Conservation (phyloP, 2,113 vertebrate genomes). For the Galemys pyrenaicus region DNA sequence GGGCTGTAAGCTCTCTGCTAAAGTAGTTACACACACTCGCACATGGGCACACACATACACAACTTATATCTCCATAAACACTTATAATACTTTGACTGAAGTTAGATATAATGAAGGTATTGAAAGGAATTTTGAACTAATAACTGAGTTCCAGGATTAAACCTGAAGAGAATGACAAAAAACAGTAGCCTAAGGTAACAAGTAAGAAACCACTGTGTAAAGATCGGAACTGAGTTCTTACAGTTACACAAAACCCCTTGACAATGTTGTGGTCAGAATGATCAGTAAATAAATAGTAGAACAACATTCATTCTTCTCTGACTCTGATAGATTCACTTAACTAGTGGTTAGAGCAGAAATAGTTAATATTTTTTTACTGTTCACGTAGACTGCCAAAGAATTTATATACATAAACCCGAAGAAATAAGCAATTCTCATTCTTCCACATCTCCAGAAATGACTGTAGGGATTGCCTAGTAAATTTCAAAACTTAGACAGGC, state of each 20-base stretch:
- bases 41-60: background rate
- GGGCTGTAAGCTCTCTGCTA: background rate
- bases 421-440: background rate
- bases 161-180: background rate
- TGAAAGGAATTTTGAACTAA: background rate
- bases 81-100: background rate
- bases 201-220: background rate
- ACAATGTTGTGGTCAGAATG: background rate
- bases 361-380: background rate
- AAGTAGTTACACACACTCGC: background rate
- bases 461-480: background rate
- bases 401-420: background rate
- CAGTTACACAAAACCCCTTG: background rate
- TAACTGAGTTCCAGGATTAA: background rate
- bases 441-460: background rate
- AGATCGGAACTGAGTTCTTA: background rate
- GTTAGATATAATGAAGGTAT: background rate
- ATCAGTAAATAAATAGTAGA: background rate
- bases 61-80: background rate
- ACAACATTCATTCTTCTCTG: background rate
- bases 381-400: background rate
- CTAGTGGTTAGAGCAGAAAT: background rate
- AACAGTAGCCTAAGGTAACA: background rate
- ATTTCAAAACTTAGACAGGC: conserved; percentile 15
- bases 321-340: background rate